Conservation (phyloP, 2,888 invertebrate genomes). For the Strigamia maritima region DNA sequence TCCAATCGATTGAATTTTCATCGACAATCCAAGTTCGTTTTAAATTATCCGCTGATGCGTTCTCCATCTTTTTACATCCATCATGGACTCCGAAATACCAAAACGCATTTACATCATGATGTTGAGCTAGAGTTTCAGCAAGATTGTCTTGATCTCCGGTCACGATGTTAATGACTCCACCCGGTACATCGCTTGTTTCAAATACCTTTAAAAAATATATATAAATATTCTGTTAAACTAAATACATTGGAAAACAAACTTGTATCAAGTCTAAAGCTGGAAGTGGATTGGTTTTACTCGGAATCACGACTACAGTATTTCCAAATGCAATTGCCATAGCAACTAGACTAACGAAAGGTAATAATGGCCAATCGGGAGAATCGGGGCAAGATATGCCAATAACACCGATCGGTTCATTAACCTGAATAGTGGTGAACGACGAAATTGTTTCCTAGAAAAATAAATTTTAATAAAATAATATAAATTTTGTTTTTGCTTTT, state of each 20-base stretch:
- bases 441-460: constrained; percentile 24
- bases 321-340: constrained; percentile 53
- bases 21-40: constrained; percentile 55
- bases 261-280: constrained; percentile 53
- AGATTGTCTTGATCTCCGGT: constrained; percentile 52
- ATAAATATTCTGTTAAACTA: no score
- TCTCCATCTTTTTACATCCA: constrained; percentile 53
- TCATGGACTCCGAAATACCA: constrained; percentile 52
- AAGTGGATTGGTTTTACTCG: constrained; percentile 52
- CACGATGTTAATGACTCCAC: constrained; percentile 54
- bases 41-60: constrained; percentile 49
- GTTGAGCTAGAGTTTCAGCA: constrained; percentile 51
- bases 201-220: constrained; percentile 49
- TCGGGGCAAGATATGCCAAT: constrained; percentile 55
- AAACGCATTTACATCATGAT: constrained; percentile 51
- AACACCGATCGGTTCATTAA: constrained; percentile 54
- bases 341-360: constrained; percentile 53
- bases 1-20: constrained; percentile 50
- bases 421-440: constrained; percentile 52
- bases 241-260: constrained; percentile 46
- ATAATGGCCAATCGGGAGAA: constrained; percentile 49
- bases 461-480: constrained; percentile 44
- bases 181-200: constrained; percentile 55
- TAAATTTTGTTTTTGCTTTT: constrained; percentile 45
- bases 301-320: constrained; percentile 53